Percentiles rank a stretch among this genome's conserved stretches.
phyloP scores from a whole-genome alignment of 2,888 invertebrate genomes.

The Aporophyla lueneburgensis region DNA sequence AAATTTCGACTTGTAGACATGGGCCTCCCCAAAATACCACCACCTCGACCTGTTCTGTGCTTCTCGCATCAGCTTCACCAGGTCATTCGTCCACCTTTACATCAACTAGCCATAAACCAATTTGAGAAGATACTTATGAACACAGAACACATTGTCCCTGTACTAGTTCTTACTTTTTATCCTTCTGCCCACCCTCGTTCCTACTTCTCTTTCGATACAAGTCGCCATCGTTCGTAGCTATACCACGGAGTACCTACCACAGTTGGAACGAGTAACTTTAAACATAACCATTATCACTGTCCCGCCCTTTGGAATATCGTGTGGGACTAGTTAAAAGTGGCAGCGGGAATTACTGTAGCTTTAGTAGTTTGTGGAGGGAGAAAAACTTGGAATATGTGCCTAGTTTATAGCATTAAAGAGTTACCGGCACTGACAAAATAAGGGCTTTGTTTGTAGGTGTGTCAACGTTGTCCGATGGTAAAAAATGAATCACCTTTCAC shows the following conservation, averaged over 20 bases:
- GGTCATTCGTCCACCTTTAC: too few relatives aligned
- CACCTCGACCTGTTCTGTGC: too few relatives aligned
- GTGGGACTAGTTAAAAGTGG: conserved; percentile 70
- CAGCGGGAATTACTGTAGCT: conserved; percentile 14
- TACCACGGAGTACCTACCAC: conserved; percentile 75
- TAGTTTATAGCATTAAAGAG: too few relatives aligned
- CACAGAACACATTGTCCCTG: neutral
- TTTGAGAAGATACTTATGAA: neutral
- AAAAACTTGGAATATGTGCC: too few relatives aligned
- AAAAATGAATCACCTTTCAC: too few relatives aligned
- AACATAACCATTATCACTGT: conserved; percentile 89
- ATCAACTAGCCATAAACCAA: neutral
- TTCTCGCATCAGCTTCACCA: too few relatives aligned
- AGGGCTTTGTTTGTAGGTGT: too few relatives aligned
- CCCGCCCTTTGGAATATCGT: conserved; percentile 79
- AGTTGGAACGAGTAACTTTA: conserved; percentile 84
- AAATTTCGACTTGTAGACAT: too few relatives aligned
- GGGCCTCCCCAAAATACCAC: too few relatives aligned
- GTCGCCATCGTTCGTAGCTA: conserved; percentile 69
- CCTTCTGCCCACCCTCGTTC: conserved; percentile 26
- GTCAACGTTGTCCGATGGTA: too few relatives aligned
- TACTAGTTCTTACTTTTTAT: neutral
- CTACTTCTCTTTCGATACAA: conserved; percentile 71
- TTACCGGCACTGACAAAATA: too few relatives aligned
- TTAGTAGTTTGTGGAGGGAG: too few relatives aligned